Base-by-base conservation (phyloP, 2,888 invertebrate genomes). In the Leptarthrus brevirostris region DNA sequence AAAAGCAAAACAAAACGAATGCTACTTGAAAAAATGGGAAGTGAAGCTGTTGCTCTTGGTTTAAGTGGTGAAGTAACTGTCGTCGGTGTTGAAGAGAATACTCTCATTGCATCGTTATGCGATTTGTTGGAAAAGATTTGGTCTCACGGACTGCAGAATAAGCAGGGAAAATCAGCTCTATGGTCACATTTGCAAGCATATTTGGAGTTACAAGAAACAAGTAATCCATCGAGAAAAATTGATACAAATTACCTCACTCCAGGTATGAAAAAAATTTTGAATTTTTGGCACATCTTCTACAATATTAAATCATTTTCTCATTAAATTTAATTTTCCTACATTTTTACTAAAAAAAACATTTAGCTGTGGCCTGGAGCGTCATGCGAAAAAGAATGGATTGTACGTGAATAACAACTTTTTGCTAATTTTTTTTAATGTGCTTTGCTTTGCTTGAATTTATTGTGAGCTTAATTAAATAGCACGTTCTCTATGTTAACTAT, bases 21-120 rank as follows among this genome's bases (percentile, higher is more conserved):
- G 97, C 87, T 99, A 36, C 91, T 99, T n/a, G 97, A 98, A 81
- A 99, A 99, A 87, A 94, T 99, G 93, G 98, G 98, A 0, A 93
- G 92, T 3, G 99, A 99, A 87, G 98, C 98, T 8, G 93, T 95
- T 1, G 97, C 96, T 61, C 86, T 98, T 76, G 97, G 97, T 12
- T 93, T 97, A 77, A 92, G 92, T 47, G 92, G 92, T 52, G 95
- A 96, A 81, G 88, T 89, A 1, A 88, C 89, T 0, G 85, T 90
- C 75, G 87, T 88, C 0, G 91, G 91, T 56, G 92, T 97, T 0
- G 98, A 99, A 86, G 99, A 99, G 84, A 98, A 97, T 82, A 98
- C 98, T 0, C 88, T 99, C 79, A 98, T 98, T 52, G 98, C 97
- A n/a, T 95, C 97, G 73, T 88, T 99, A 3, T 99, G 99, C 86